Base-by-base conservation (phyloP, 2,888 invertebrate species). In the Branchellion lobata region DNA sequence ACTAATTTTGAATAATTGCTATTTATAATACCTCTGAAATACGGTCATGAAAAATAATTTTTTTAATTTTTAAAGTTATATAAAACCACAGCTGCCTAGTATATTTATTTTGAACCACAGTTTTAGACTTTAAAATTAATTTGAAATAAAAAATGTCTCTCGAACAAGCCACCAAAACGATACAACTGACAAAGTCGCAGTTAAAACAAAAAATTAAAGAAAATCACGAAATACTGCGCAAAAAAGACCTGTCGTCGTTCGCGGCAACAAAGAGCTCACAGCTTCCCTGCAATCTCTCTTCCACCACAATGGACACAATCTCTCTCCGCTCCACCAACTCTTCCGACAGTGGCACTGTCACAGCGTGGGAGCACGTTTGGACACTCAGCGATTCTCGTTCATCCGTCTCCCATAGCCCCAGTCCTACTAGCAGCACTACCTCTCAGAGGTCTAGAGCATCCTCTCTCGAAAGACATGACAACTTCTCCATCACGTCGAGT, bases 261-360 rank as follows among this genome's bases (percentile, higher is more conserved):
- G n/a, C 3, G 21, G 14, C 21, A 5, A n/a, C n/a, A n/a, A 5
- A 5, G 5, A 14, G 3, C 14, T n/a, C 61, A 5, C 5, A 24
- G 61, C 61, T 24, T 57, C 21, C 61, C 5, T 5, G 21, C 21
- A 57, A n/a, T 5, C 3, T 24, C 21, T 57, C 61, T n/a, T 57
- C n/a, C 21, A n/a, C n/a, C 21, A 57, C 11, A 3, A 5, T 57
- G 21, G 61, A 57, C 8, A 18, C 61, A 8, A 57, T 57, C 11
- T 57, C 61, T 57, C n/a, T 57, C 33, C 31, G 18, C n/a, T 77
- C 77, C 2, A 76, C 76, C 61, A 77, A 3, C 65, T 77, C 77
- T n/a, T 77, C 77, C 21, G 40, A 34, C 1, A 77, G 77, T 27
- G 65, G 77, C 29, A 18, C 57, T 8, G 11, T 65, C 34, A 77